These are phyloP conservation scores for Microplitis deprimator DNA, from an alignment of 2,888 invertebrate genomes.

Conservation along the genomic window DNA sequence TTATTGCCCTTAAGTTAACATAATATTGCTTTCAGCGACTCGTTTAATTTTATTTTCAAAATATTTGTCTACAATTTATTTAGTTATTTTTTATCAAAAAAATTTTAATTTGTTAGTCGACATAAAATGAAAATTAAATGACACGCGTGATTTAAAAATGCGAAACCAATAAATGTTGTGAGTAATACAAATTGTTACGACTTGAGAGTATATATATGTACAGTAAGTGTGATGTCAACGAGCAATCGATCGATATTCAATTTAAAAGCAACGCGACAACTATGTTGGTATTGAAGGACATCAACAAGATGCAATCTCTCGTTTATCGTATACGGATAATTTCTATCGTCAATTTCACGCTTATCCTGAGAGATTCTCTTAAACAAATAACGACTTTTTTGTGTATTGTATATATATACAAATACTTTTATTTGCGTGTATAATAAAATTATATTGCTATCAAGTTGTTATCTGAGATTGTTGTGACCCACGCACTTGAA, in stretches of 20 bases:
- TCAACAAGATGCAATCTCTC: conserved; percentile 43
- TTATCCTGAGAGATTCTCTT: background rate
- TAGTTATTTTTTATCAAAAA: background rate
- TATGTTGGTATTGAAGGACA: conserved; percentile 38
- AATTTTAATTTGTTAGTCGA: background rate
- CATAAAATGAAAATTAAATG: conserved; percentile 13
- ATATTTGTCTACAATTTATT: background rate
- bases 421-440: background rate
- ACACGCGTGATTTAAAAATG: conserved; percentile 16
- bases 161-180: conserved; percentile 11
- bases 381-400: background rate
- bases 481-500: background rate
- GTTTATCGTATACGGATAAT: conserved; percentile 5
- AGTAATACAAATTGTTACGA: conserved; percentile 26
- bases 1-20: conserved; percentile 11
- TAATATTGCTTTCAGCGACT: background rate
- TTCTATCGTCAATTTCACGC: background rate
- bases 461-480: background rate
- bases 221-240: conserved; percentile 41
- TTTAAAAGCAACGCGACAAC: conserved; percentile 42
- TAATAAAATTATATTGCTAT: background rate
- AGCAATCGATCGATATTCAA: conserved; percentile 46
- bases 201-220: background rate
- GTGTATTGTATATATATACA: background rate
- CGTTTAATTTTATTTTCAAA: background rate